phyloP scores from a whole-genome alignment of 2,113 vertebrate species.

The Aviceda subcristata region DNA sequence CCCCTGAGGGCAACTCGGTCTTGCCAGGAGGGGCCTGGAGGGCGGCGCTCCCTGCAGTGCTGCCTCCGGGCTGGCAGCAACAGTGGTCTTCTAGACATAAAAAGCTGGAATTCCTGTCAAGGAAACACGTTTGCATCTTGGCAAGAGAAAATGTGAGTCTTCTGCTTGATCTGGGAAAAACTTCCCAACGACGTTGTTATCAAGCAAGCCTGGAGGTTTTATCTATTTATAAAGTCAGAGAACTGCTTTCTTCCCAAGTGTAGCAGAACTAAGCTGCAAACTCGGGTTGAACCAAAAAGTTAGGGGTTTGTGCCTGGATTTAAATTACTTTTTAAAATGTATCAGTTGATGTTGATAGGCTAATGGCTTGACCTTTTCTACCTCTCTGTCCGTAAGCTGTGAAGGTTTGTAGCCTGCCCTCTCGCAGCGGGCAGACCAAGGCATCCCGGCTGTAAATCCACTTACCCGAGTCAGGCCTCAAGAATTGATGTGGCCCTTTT shows the following conservation, averaged over 20 bases:
- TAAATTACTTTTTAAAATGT: neutral
- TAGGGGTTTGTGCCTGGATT: neutral
- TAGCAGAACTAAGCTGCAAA: neutral
- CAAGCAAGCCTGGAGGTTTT: neutral
- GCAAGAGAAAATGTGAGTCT: neutral
- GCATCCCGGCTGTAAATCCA: neutral
- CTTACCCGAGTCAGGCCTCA: neutral
- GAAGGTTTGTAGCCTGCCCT: neutral
- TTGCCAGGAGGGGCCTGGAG: neutral
- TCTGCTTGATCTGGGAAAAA: neutral
- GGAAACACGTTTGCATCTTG: neutral
- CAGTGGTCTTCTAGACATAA: neutral
- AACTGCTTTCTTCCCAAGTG: neutral
- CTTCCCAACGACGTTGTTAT: neutral
- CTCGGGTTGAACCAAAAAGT: neutral
- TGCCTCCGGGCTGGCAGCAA: neutral
- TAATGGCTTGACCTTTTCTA: neutral
- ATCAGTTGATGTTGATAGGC: neutral
- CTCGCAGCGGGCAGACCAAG: fast-evolving
- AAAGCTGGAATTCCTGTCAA: neutral
- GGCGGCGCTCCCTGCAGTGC: fast-evolving
- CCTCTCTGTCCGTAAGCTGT: neutral
- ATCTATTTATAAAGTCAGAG: neutral
- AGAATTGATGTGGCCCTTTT: neutral
- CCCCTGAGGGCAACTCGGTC: fast-evolving